Base-by-base conservation (phyloP, 1,140 invertebrate species). In the Gyrodactylus salaris region DNA sequence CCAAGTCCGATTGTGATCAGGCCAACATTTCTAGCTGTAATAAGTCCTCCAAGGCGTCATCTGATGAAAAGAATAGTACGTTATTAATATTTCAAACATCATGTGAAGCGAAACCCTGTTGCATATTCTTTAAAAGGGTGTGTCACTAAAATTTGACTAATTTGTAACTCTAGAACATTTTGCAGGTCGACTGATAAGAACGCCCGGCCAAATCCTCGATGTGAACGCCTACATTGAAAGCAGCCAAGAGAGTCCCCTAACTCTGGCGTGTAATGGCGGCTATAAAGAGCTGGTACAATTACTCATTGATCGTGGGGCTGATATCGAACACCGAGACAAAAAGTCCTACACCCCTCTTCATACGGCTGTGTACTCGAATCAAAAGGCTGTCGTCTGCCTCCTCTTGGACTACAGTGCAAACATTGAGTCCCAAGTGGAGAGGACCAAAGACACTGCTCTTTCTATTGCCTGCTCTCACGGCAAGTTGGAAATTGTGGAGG, bases 281-380 rank as follows among this genome's bases (percentile, higher is more conserved):
- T 91, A 97, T 79, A 88, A 91, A 78, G 91, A 97, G 77, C 84
- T 97, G 0, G 91, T 95, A 1, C 87, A 89, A 79, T 83, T 97
- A 76, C 84, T 98, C 22, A 83, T 98, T 0, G 86, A 85, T 74
- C 85, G 91, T 75, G 89, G 88, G 69, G 90, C 92, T 0, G 87
- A 94, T 80, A 94, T 97, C 78, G 87, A 98, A 82, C 94, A 98
- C 82, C 84, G 92, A 1, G 94, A 99, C 79, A 98, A 98, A 80
- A 99, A 98, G 83, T 80, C 80, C 80, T 70, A 97, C 79, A 97
- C 94, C 0, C 93, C 94, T 1, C 82, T 98, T 1, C 97, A 97
- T 76, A 82, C 98, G 75, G 92, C 93, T 26, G 91, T 93, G 19
- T 96, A 92, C 19, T 91, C 90, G 27, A 93, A 94, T 19, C 92